Percentiles rank a stretch among this genome's conserved stretches.
Evolutionary conservation across 1,140 invertebrate species (phyloP).

Genomic region (Euura saliciscinereae): DNA sequence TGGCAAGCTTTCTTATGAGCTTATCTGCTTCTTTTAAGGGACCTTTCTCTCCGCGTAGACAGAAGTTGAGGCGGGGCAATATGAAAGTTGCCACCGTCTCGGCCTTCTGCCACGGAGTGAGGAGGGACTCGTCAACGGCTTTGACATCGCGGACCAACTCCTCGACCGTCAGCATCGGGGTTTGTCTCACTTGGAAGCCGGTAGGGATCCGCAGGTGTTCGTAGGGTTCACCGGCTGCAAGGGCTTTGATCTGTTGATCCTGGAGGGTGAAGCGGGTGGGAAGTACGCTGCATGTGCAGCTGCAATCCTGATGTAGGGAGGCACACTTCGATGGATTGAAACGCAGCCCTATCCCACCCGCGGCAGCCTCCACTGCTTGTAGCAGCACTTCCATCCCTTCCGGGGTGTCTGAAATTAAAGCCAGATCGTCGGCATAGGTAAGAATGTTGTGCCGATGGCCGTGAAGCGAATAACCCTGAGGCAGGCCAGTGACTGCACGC

Average conservation of each 20-base stretch:
- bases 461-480: slow-evolving; percentile 26
- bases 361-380: slow-evolving; percentile 7
- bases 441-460: slow-evolving; percentile 33
- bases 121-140: slow-evolving; percentile 29
- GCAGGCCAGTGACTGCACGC: neutral
- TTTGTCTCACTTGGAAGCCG: slow-evolving; percentile 24
- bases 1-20: slow-evolving; percentile 29
- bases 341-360: slow-evolving; percentile 23
- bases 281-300: neutral
- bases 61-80: slow-evolving; percentile 40
- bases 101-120: slow-evolving; percentile 36
- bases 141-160: slow-evolving; percentile 18
- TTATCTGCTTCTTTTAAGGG: slow-evolving; percentile 28
- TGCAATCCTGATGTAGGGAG: slow-evolving; percentile 30
- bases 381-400: slow-evolving; percentile 27
- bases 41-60: slow-evolving; percentile 35
- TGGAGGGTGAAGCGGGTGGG: slow-evolving; percentile 20
- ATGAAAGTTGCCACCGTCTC: slow-evolving; percentile 41
- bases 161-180: slow-evolving; percentile 14
- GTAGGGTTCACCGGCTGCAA: slow-evolving; percentile 28
- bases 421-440: slow-evolving; percentile 43
- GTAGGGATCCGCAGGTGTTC: slow-evolving; percentile 33
- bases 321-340: slow-evolving; percentile 40
- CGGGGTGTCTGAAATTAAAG: slow-evolving; percentile 20
- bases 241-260: slow-evolving; percentile 6